Evolutionary conservation across 1,140 invertebrate species (phyloP).

Genomic region (Nebria ingens): DNA sequence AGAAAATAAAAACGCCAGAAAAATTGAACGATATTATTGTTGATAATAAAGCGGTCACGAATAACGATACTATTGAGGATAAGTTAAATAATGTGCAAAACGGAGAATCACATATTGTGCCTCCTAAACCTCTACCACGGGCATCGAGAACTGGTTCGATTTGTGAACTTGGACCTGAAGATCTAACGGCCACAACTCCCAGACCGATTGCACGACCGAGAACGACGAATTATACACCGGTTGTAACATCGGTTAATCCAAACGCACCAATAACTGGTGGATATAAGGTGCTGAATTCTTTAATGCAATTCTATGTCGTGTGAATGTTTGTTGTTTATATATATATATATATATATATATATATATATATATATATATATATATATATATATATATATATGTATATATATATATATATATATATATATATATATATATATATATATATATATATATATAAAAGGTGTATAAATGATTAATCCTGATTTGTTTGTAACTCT

Average conservation of each 20-base stretch:
- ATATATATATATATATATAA: too few relatives aligned
- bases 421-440: too few relatives aligned
- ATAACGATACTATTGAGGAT: slow-evolving; percentile 20
- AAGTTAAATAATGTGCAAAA: slow-evolving; percentile 25
- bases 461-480: too few relatives aligned
- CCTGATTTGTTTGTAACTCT: too few relatives aligned
- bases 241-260: slow-evolving; percentile 45
- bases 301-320: too few relatives aligned
- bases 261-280: slow-evolving; percentile 42
- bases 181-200: slow-evolving; percentile 35
- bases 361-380: slow-evolving; percentile 9
- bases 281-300: slow-evolving; percentile 52
- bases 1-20: slow-evolving; percentile 24
- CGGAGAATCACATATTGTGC: slow-evolving; percentile 29
- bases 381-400: too few relatives aligned
- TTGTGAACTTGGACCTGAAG: slow-evolving; percentile 35
- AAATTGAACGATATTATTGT: slow-evolving; percentile 25
- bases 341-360: slow-evolving; percentile 12
- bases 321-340: slow-evolving; percentile 17
- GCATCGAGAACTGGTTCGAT: slow-evolving; percentile 52
- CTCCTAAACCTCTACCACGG: slow-evolving; percentile 66
- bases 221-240: slow-evolving; percentile 44
- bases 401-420: too few relatives aligned
- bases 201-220: slow-evolving; percentile 64
- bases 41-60: slow-evolving; percentile 14